Conservation (phyloP, 2,113 vertebrate genomes). For the Ctenodactylus gundi region DNA sequence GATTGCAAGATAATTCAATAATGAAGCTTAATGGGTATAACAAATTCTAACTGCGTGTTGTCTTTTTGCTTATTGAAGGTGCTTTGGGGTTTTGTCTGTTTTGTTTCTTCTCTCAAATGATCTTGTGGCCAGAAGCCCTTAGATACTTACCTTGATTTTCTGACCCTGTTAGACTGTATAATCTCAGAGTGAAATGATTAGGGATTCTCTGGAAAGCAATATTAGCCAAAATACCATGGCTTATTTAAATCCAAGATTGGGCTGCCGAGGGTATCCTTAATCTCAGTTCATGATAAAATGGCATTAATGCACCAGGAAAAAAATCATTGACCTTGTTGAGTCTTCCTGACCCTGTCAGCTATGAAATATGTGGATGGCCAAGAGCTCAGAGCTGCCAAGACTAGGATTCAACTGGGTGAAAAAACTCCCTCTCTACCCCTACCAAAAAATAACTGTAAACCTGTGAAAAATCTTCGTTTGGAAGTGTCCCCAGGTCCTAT, state of each 20-base stretch:
- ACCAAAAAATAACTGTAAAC: background rate
- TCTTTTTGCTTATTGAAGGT: background rate
- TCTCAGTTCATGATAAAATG: background rate
- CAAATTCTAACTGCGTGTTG: background rate
- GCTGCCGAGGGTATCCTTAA: background rate
- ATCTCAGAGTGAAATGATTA: slow-evolving; percentile 32
- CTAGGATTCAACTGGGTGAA: background rate
- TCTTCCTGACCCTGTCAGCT: slow-evolving; percentile 1
- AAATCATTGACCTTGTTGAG: slow-evolving; percentile 14
- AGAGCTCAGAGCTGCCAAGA: slow-evolving; percentile 28
- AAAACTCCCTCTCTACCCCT: background rate
- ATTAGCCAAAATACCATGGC: background rate
- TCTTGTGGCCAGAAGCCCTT: background rate
- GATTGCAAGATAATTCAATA: slow-evolving; percentile 28
- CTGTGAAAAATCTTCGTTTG: background rate
- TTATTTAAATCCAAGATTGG: slow-evolving; percentile 22
- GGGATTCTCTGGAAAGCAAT: slow-evolving; percentile 30
- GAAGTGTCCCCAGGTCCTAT: background rate
- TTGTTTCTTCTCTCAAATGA: background rate
- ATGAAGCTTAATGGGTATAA: slow-evolving; percentile 14
- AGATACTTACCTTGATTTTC: background rate
- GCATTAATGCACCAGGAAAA: background rate
- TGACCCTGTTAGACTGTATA: background rate
- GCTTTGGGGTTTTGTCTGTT: background rate
- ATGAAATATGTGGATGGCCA: slow-evolving; percentile 29